phyloP scores from a whole-genome alignment of 1,140 invertebrate genomes.

The Dinoponera quadriceps region DNA sequence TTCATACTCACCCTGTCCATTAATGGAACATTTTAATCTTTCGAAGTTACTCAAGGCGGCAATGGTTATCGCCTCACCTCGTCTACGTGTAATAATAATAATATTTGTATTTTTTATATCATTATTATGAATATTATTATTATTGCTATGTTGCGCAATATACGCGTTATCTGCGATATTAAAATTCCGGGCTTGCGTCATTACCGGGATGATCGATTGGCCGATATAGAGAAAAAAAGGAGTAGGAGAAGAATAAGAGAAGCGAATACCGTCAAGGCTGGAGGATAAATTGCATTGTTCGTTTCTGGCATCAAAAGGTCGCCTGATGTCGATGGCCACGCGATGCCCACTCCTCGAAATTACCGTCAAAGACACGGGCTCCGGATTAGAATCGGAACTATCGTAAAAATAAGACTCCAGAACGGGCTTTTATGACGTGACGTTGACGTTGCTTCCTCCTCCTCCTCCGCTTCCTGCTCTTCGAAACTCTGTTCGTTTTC shows the following conservation, averaged over 20 bases:
- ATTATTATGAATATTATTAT: not conserved
- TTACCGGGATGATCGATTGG: not conserved
- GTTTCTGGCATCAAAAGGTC: not conserved
- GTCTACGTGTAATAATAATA: too few relatives aligned
- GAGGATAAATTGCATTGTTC: not conserved
- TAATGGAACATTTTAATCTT: too few relatives aligned
- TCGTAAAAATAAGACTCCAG: slow-evolving; percentile 35
- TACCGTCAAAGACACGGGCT: not conserved
- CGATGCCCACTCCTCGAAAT: not conserved
- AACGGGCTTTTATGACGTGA: not conserved
- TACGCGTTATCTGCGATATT: not conserved
- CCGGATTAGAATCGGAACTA: not conserved
- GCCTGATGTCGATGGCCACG: not conserved
- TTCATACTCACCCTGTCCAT: too few relatives aligned
- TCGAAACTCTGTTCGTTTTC: not conserved
- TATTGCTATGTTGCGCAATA: too few relatives aligned
- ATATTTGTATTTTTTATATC: not conserved
- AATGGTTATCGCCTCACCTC: too few relatives aligned
- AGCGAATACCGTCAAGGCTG: not conserved
- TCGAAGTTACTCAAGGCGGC: too few relatives aligned
- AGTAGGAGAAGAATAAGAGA: not conserved
- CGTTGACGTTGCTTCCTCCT: not conserved
- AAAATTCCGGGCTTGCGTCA: not conserved
- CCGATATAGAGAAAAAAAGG: not conserved
- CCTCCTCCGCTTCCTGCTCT: too few relatives aligned